Conservation (phyloP, 2,113 vertebrate species). For the Istiophorus platypterus region DNA sequence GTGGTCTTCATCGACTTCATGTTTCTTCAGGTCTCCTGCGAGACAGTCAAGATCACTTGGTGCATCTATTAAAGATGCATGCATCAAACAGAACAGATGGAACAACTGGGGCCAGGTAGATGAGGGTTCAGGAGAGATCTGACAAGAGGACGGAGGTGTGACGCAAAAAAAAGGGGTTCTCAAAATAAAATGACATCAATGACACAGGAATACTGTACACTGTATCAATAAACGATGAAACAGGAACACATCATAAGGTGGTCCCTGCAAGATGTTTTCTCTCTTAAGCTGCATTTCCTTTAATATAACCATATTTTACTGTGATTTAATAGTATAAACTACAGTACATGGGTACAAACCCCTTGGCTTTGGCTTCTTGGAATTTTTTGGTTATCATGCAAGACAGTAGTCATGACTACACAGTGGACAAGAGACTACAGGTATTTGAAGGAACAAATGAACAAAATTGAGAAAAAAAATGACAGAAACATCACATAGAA, state of each 20-base stretch:
- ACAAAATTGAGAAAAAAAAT: conserved; percentile 14
- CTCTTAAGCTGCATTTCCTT: conserved; percentile 36
- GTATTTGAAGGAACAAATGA: conserved; percentile 27
- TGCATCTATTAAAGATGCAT: conserved; percentile 76
- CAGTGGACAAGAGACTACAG: conserved; percentile 28
- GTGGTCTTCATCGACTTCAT: conserved; percentile 42
- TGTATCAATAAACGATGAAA: conserved; percentile 29
- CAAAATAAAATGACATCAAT: conserved; percentile 49
- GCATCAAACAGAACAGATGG: conserved; percentile 69
- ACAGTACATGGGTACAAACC: not conserved
- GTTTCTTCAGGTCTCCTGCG: conserved; percentile 78
- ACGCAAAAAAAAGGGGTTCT: conserved; percentile 53
- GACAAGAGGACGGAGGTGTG: conserved; percentile 50
- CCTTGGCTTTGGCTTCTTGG: conserved; percentile 1
- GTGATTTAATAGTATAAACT: not conserved
- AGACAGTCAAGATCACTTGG: conserved; percentile 84
- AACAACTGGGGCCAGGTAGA: conserved; percentile 47
- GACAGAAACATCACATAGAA: conserved; percentile 23
- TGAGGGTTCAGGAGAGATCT: conserved; percentile 56
- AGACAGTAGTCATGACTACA: conserved; percentile 26
- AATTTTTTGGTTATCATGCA: conserved; percentile 34
- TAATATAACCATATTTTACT: not conserved
- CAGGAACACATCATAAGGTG: conserved; percentile 29
- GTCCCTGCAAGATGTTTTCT: conserved; percentile 39
- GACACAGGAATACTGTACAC: conserved; percentile 22